phyloP scores from a whole-genome alignment of 2,113 vertebrate genomes.

The Poeciliopsis prolifica region DNA sequence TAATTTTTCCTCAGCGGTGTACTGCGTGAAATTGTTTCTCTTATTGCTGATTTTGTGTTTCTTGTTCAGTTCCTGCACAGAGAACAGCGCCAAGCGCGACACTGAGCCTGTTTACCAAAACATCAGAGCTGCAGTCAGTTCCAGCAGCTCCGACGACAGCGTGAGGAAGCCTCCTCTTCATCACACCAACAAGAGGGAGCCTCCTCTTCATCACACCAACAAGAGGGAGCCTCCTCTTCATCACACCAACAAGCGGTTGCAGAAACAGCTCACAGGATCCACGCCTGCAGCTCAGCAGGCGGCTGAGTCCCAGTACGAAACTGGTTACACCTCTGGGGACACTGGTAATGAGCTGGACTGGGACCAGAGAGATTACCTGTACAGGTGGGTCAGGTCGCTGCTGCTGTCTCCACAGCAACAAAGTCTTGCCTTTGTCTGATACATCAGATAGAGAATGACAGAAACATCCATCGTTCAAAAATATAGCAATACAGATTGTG shows the following conservation, averaged over 20 bases:
- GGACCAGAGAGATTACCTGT: constrained; percentile 66
- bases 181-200: constrained; percentile 37
- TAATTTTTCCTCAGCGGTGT: no score
- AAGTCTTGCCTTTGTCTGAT: neutral
- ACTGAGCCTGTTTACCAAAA: constrained; percentile 49
- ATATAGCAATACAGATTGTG: neutral
- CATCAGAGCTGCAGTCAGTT: constrained; percentile 18
- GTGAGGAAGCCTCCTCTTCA: constrained; percentile 35
- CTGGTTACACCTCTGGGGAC: constrained; percentile 84
- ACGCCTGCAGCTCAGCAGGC: constrained; percentile 50
- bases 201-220: constrained; percentile 27
- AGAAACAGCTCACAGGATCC: neutral
- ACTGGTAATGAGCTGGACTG: constrained; percentile 77
- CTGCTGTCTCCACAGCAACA: neutral
- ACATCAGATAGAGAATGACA: neutral
- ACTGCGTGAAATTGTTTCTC: no score
- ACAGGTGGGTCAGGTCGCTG: constrained; percentile 65
- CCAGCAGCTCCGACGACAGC: constrained; percentile 64
- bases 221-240: constrained; percentile 1
- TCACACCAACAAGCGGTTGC: constrained; percentile 41
- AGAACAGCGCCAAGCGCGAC: constrained; percentile 14
- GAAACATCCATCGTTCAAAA: neutral
- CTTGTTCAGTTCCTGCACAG: constrained; percentile 29
- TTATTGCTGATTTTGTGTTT: no score
- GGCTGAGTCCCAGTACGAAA: constrained; percentile 80